Conservation (phyloP, 2,113 vertebrate species). For the Naja naja region DNA sequence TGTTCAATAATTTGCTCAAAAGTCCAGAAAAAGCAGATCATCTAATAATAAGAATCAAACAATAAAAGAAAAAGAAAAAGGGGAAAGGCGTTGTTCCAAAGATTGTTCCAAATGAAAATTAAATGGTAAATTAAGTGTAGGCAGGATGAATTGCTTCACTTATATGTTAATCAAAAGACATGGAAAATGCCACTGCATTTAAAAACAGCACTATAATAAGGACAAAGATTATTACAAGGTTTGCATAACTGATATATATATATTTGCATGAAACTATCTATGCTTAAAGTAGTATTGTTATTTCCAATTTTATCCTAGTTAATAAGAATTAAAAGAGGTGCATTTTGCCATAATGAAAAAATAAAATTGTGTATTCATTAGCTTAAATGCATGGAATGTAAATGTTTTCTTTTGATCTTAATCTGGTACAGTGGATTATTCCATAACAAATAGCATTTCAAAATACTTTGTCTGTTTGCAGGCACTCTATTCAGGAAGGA, state of each 20-base stretch:
- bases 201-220: slow-evolving; percentile 25
- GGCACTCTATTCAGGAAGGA: background rate
- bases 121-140: slow-evolving; percentile 35
- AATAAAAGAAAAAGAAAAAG: slow-evolving; percentile 17
- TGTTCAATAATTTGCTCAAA: slow-evolving; percentile 10
- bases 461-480: background rate
- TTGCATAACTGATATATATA: background rate
- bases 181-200: background rate
- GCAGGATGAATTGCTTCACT: slow-evolving; percentile 38
- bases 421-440: background rate
- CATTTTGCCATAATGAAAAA: background rate
- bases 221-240: background rate
- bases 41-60: slow-evolving; percentile 23
- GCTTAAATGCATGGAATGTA: background rate
- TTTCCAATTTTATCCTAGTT: slow-evolving; percentile 8
- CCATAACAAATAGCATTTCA: background rate
- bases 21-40: slow-evolving; percentile 35
- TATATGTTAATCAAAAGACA: slow-evolving; percentile 37
- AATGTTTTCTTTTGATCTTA: background rate
- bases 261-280: background rate
- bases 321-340: background rate
- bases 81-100: slow-evolving; percentile 9
- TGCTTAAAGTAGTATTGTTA: background rate
- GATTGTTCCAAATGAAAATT: slow-evolving; percentile 35
- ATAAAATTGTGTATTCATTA: background rate